phyloP scores from a whole-genome alignment of 1,140 invertebrate genomes.

The Drosophila sp. region DNA sequence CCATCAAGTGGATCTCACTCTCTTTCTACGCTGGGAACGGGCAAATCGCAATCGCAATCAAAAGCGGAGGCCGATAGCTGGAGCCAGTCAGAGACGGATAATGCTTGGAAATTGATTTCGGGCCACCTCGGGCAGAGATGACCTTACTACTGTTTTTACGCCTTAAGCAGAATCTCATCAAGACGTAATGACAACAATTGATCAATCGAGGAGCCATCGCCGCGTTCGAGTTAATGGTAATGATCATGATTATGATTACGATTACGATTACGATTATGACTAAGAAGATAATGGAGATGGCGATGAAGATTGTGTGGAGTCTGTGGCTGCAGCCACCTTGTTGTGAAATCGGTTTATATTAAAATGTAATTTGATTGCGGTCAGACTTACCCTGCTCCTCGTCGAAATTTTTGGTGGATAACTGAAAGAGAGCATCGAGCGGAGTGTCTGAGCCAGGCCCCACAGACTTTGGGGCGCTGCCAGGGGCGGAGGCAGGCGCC shows the following conservation, averaged over 20 bases:
- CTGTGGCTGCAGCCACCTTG: slow-evolving; percentile 19
- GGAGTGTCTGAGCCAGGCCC: slow-evolving; percentile 88
- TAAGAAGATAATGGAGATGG: slow-evolving; percentile 19
- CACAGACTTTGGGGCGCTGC: slow-evolving; percentile 32
- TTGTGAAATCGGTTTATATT: slow-evolving; percentile 66
- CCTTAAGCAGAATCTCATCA: slow-evolving; percentile 83
- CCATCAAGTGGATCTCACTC: slow-evolving; percentile 47
- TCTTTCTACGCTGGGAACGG: slow-evolving; percentile 37
- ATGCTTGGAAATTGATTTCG: slow-evolving; percentile 76
- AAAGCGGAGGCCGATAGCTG: slow-evolving; percentile 49
- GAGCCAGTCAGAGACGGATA: slow-evolving; percentile 31
- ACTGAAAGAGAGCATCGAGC: slow-evolving; percentile 97
- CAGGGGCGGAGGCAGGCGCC: neutral
- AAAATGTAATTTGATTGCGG: slow-evolving; percentile 72
- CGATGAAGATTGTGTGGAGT: neutral
- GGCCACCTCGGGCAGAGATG: slow-evolving; percentile 70
- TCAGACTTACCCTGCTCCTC: slow-evolving; percentile 86
- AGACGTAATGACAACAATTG: slow-evolving; percentile 77
- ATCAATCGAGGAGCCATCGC: slow-evolving; percentile 58
- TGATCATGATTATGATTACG: slow-evolving; percentile 27
- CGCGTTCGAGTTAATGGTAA: slow-evolving; percentile 37
- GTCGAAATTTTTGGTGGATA: slow-evolving; percentile 98
- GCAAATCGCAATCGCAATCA: slow-evolving; percentile 44
- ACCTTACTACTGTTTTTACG: slow-evolving; percentile 83
- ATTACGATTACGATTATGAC: slow-evolving; percentile 6